Evolutionary conservation across 2,888 invertebrate species (phyloP), one percentile per base, ranked within the genome.

Genomic region (Phalangium opilio): DNA sequence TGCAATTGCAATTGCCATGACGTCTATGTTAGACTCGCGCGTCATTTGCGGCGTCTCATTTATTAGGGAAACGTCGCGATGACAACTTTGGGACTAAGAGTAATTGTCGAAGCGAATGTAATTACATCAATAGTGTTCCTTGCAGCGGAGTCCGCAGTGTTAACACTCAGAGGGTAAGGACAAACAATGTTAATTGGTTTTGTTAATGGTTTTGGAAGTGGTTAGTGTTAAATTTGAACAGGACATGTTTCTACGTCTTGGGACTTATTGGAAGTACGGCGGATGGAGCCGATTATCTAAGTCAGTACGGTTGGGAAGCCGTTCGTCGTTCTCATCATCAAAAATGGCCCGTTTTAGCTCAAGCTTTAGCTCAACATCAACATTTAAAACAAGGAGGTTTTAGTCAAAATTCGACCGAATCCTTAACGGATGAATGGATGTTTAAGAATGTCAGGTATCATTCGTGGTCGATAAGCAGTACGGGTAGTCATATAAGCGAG

Each of bases 201-300:
- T 27, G 5, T 27, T 4, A 27, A 4, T 27, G 5, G 8, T 27
- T 27, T 27, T 27, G 27, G 4, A 27, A n/a, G n/a, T n/a, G n/a
- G n/a, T n/a, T 27, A 8, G 27, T 27, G 8, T 8, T 47, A 40
- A 42, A 44, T 47, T 41, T 47, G 56, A 58, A 21, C 57, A 67
- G 87, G 2, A 87, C 89, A 0, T 84, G 89, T 1, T 83, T 87
- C 67, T 87, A 85, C 63, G 79, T 81, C 5, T 71, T 89, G n/a
- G 83, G 87, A 20, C 72, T 93, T 32, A 75, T 93, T 41, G 83
- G 83, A 1, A 81, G 82, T 49, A 90, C 87, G 0, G 76, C 76
- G 55, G 75, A 78, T 48, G 93, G 93, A 3, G 85, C 85, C 1
- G 82, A 85, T 62, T 67, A 78, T 44, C 71, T 93, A 3, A 72